Conservation (phyloP, 2,888 invertebrate species). For the Syrista parreyssii region DNA sequence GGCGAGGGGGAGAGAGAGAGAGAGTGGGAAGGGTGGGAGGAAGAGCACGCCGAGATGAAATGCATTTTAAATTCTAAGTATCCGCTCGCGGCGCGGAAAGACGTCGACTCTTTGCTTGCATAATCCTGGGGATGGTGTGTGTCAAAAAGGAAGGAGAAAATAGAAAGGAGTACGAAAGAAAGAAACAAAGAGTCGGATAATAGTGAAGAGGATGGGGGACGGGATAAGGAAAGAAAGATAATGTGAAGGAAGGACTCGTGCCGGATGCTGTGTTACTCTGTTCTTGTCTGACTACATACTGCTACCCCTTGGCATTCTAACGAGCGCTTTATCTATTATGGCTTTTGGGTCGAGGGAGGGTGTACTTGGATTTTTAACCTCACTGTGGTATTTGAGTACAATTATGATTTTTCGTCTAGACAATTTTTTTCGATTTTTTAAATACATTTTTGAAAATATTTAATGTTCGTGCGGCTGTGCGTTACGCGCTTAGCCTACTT, state of each 20-base stretch:
- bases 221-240: slow-evolving; percentile 16
- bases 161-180: neutral
- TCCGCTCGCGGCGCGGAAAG: slow-evolving; percentile 40
- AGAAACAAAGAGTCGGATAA: slow-evolving; percentile 16
- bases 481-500: neutral
- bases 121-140: slow-evolving; percentile 8
- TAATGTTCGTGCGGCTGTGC: neutral
- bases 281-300: neutral
- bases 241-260: neutral
- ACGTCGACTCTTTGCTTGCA: slow-evolving; percentile 39
- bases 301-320: neutral
- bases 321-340: neutral
- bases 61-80: slow-evolving; percentile 55
- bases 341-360: neutral
- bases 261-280: neutral
- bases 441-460: neutral
- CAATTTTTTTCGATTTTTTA: neutral
- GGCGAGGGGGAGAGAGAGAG: slow-evolving; percentile 8
- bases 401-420: neutral
- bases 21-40: slow-evolving; percentile 20
- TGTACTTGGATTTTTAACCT: neutral
- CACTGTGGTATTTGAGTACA: neutral
- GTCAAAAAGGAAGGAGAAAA: neutral
- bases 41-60: slow-evolving; percentile 45
- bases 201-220: slow-evolving; percentile 34